Evolutionary conservation across 1,140 invertebrate genomes (phyloP).

Genomic region (Zaprionus tsacasi): DNA sequence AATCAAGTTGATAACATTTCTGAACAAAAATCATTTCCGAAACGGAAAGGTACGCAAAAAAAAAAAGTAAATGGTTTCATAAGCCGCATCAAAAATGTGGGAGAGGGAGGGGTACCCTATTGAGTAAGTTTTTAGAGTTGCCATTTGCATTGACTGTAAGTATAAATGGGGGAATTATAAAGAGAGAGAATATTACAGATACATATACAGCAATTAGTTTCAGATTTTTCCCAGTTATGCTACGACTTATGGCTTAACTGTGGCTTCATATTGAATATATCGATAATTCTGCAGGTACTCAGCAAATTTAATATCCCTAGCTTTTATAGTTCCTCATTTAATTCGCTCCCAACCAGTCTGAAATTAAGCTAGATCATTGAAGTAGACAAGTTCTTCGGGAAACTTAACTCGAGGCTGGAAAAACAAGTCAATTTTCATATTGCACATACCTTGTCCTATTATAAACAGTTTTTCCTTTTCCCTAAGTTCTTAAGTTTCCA

Average conservation of each 20-base stretch:
- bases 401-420: neutral
- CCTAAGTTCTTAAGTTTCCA: neutral
- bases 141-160: neutral
- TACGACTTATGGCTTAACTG: no score
- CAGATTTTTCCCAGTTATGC: no score
- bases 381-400: neutral
- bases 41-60: conserved; percentile 1
- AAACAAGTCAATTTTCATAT: neutral
- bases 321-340: neutral
- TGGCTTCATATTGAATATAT: no score
- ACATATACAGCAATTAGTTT: no score
- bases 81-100: neutral
- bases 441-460: neutral
- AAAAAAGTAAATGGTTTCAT: neutral
- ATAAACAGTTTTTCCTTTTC: neutral
- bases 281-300: neutral
- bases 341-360: neutral
- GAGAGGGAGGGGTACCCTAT: no score
- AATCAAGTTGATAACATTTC: conserved; percentile 9
- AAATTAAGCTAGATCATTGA: neutral
- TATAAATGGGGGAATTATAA: neutral
- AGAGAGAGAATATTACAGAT: neutral
- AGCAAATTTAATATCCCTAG: neutral
- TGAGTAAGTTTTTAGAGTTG: neutral
- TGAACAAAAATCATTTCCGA: conserved; percentile 13